Conservation (phyloP, 2,888 invertebrate species). For the Leptinotarsa rubiginosa region DNA sequence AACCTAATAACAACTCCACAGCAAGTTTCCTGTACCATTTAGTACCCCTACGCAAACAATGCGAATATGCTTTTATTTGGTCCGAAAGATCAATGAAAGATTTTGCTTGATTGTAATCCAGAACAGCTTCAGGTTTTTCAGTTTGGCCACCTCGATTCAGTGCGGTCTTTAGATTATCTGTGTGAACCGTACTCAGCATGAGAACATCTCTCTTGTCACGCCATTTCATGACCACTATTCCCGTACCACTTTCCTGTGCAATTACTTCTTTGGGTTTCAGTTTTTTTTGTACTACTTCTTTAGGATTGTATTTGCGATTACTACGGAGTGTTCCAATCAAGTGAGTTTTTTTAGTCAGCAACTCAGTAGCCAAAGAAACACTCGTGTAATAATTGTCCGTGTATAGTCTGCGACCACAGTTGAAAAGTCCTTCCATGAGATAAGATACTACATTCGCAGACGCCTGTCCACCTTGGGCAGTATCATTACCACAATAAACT, state of each 20-base stretch:
- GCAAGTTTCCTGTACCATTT: too few species aligned
- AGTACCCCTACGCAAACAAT: too few species aligned
- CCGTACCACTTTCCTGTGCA: slow-evolving; percentile 17
- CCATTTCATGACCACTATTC: slow-evolving; percentile 11
- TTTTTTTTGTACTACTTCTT: too few species aligned
- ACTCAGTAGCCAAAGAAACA: too few species aligned
- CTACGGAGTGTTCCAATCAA: too few species aligned
- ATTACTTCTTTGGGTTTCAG: neutral
- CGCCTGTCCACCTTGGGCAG: neutral
- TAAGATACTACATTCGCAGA: too few species aligned
- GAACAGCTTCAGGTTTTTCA: slow-evolving; percentile 13
- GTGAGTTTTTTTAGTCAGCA: too few species aligned
- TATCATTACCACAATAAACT: slow-evolving; percentile 25
- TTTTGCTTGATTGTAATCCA: slow-evolving; percentile 13
- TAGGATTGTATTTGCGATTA: too few species aligned
- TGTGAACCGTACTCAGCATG: slow-evolving; percentile 6
- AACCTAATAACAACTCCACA: too few species aligned
- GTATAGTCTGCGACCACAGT: too few species aligned
- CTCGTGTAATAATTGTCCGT: too few species aligned
- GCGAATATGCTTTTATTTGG: neutral
- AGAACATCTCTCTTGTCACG: slow-evolving; percentile 11
- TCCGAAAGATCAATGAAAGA: slow-evolving; percentile 17
- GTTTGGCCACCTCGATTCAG: slow-evolving; percentile 17
- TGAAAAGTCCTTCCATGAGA: too few species aligned
- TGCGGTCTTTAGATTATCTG: slow-evolving; percentile 4